Conservation (phyloP, 2,113 vertebrate genomes). For the Pipa parva region DNA sequence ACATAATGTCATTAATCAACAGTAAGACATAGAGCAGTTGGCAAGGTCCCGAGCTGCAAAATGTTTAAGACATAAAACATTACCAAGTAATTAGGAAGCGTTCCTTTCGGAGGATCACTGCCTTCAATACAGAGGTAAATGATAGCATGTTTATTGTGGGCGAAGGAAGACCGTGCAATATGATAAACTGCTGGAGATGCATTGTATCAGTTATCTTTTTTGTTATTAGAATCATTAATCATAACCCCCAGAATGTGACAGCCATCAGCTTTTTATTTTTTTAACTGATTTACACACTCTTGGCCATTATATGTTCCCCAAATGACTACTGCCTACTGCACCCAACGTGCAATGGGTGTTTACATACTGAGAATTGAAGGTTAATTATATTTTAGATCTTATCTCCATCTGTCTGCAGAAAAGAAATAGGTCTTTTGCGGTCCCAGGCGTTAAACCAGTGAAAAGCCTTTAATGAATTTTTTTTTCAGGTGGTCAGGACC, state of each 20-base stretch:
- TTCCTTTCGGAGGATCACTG: slow-evolving; percentile 75
- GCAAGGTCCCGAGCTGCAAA: slow-evolving; percentile 75
- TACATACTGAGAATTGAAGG: slow-evolving; percentile 83
- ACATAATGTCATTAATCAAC: slow-evolving; percentile 80
- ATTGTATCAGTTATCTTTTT: slow-evolving; percentile 81
- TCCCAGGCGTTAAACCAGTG: slow-evolving; percentile 73
- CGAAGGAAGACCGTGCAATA: slow-evolving; percentile 76
- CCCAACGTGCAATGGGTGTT: slow-evolving; percentile 54
- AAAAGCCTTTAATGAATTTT: slow-evolving; percentile 79
- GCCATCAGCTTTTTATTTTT: slow-evolving; percentile 60
- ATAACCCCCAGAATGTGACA: slow-evolving; percentile 82
- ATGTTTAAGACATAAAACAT: slow-evolving; percentile 83
- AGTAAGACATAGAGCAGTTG: slow-evolving; percentile 73
- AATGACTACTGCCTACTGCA: slow-evolving; percentile 58
- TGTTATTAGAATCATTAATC: slow-evolving; percentile 92
- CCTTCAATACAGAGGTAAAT: slow-evolving; percentile 83
- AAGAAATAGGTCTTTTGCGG: slow-evolving; percentile 71
- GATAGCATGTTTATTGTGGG: slow-evolving; percentile 87
- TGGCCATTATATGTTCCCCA: slow-evolving; percentile 76
- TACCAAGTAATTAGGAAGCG: slow-evolving; percentile 79
- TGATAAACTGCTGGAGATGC: slow-evolving; percentile 85
- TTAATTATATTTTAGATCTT: slow-evolving; percentile 93
- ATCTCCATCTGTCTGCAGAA: slow-evolving; percentile 74
- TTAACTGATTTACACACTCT: slow-evolving; percentile 71
- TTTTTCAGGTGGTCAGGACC: slow-evolving; percentile 79